Evolutionary conservation across 2,888 invertebrate species (phyloP), one percentile per base, ranked within the genome.

Genomic region (Pseudeuparius sepicola): DNA sequence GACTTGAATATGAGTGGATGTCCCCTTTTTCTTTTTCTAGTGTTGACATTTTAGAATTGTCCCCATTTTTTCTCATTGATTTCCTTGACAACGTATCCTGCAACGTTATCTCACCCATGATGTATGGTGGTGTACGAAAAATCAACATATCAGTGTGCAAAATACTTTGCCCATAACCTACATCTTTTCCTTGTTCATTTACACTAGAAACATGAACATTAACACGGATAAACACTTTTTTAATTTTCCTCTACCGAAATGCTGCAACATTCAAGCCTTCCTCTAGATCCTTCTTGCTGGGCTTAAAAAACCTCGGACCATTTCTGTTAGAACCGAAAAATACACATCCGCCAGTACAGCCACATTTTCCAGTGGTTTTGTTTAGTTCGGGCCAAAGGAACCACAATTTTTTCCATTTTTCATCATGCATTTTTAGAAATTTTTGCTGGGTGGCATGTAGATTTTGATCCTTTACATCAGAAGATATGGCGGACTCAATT

Each of bases 241-340:
- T 14, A 23, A 27, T 10, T 15, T 17, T 31, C 40, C 63, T 61
- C 17, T 67, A 71, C 68, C 77, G 73, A 51, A 81, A 83, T 44
- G 78, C 75, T 2, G 88, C 87, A 36, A 88, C 74, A 52, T 89
- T 88, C 20, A 82, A 72, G 2, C 87, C 87, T 49, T 88, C 88
- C 36, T 75, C 74, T 24, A 85, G 64, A 63, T 89, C 89, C 38
- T 79, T 76, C 14, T 78, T 69, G 42, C 75, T 81, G 0, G 90
- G 89, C 53, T 86, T 85, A 46, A 96, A 86, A 63, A 94, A 93
- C 45, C 78, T 76, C 7, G 75, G 66, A 0, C 94, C 96, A 58
- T 93, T 92, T 53, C 77, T 74, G 60, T 94, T 94, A 34, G 75
- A 78, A 2, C 94, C 97, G 56, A 97, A 97, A 66, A 98, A 98